These are phyloP conservation scores for Sebastolobus alascanus DNA, from an alignment of 2,797 vertebrate genomes.

Conservation along the genomic window DNA sequence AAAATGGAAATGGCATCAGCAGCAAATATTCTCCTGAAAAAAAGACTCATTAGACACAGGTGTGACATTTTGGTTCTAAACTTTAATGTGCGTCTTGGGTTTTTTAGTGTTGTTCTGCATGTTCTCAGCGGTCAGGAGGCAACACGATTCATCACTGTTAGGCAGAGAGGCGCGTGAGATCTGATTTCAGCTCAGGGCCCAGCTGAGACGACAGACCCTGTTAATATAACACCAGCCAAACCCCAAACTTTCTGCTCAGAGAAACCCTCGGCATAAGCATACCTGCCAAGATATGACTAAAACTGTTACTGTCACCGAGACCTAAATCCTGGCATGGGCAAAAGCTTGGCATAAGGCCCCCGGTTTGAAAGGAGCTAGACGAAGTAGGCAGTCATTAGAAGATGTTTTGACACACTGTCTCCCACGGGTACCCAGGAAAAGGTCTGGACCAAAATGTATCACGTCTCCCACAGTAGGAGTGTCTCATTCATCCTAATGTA, in stretches of 20 bases:
- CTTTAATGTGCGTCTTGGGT: conserved; percentile 14
- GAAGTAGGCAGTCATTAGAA: conserved; percentile 70
- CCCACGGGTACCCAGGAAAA: conserved; percentile 45
- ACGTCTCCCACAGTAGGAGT: conserved; percentile 29
- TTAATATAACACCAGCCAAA: conserved; percentile 71
- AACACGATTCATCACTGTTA: conserved; percentile 64
- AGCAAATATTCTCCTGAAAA: background rate
- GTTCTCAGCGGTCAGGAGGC: conserved; percentile 53
- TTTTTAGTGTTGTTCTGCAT: conserved; percentile 27
- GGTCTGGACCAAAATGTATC: conserved; percentile 45
- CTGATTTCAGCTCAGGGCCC: conserved; percentile 69
- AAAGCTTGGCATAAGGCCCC: conserved; percentile 59
- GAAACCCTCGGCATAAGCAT: conserved; percentile 65
- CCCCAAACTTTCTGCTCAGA: conserved; percentile 69
- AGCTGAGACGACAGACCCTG: conserved; percentile 72
- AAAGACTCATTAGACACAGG: conserved; percentile 17
- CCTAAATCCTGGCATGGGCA: conserved; percentile 64
- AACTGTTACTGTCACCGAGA: conserved; percentile 73
- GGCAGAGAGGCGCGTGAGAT: conserved; percentile 49
- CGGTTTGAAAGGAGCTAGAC: conserved; percentile 59
- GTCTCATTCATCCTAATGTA: conserved; percentile 33
- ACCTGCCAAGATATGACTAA: conserved; percentile 77
- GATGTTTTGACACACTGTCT: conserved; percentile 68
- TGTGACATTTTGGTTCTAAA: conserved; percentile 29
- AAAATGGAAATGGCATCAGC: background rate